These are phyloP conservation scores for Byasa hedistus DNA, from an alignment of 2,888 invertebrate genomes.

Conservation along the genomic window DNA sequence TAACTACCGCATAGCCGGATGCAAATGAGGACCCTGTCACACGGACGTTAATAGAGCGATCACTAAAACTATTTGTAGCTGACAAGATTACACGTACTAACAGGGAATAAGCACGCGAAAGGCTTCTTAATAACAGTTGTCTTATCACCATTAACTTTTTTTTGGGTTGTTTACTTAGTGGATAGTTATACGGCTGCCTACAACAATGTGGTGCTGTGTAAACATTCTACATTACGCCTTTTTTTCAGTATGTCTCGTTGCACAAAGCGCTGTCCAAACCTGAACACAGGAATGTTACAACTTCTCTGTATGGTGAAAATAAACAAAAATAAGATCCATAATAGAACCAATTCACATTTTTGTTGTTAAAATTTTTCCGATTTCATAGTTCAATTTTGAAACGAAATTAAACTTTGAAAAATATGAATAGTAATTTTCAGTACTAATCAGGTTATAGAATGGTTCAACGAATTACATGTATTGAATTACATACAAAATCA, in stretches of 20 bases:
- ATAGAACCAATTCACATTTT: too few relatives aligned
- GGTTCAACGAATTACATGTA: neutral
- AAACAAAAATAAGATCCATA: too few relatives aligned
- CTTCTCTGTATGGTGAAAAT: too few relatives aligned
- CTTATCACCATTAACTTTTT: neutral
- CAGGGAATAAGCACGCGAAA: neutral
- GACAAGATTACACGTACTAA: constrained; percentile 14
- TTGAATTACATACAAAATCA: constrained; percentile 17
- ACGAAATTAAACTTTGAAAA: too few relatives aligned
- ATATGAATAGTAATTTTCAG: neutral
- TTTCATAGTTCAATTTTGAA: too few relatives aligned
- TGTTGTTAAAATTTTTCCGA: too few relatives aligned
- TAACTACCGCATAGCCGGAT: constrained; percentile 21
- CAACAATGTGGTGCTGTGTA: neutral
- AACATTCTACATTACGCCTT: neutral
- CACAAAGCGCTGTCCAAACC: too few relatives aligned
- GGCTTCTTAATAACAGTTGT: neutral
- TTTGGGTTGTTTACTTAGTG: neutral
- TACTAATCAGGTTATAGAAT: neutral
- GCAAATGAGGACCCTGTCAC: constrained; percentile 21
- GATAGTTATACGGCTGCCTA: neutral
- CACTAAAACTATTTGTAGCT: constrained; percentile 21
- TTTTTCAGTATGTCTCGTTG: too few relatives aligned
- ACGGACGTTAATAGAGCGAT: constrained; percentile 17
- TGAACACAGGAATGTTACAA: too few relatives aligned